Base-by-base conservation (phyloP, 2,888 invertebrate species). In the Drosophila picticornis region DNA sequence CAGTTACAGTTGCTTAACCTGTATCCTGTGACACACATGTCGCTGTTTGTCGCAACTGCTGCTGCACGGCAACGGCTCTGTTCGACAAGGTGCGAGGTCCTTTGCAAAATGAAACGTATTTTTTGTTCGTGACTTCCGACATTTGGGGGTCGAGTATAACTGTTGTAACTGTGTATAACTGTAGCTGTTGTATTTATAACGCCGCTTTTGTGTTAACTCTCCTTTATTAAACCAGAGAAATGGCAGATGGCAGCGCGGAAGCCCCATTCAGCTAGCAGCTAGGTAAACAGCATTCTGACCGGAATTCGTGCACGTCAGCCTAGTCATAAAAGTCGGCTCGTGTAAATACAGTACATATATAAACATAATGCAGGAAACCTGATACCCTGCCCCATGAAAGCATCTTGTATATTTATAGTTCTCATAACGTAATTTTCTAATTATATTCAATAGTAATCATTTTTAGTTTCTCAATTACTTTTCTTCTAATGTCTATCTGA, bases 61-160 rank as follows among this genome's bases (percentile, higher is more conserved):
- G 58, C 40, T 51, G 29, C 51, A n/a, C 22, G n/a, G 34, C 51
- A 48, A 7, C 34, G 48, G 16, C 56, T 57, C 76, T 66, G 67
- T 70, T 55, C 9, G 29, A 25, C 22, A n/a, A 5, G 19, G n/a
- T 22, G 19, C 29, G 25, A 11, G 22, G 32, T n/a, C 48, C 50
- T 58, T 51, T 43, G 57, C 48, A 71, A 58, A 64, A 58, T 55
- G 38, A 48, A 68, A 60, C 64, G 48, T 65, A 61, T 62, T 66
- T 67, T 75, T 51, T n/a, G 11, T 57, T 67, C 83, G 82, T 79
- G 77, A 84, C 77, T 84, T 84, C 80, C 75, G 77, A 65, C 82
- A 65, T 52, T 76, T 51, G 29, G 38, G 43, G 11, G 40, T 7
- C 43, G 27, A 36, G 11, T 38, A 43, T 56, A 58, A 46, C 53